A percentile compares a stretch with the other conserved stretches of the same genome.
phyloP scores from a whole-genome alignment of 92 coral and sea anemone genomes.

The Metridium senile region DNA sequence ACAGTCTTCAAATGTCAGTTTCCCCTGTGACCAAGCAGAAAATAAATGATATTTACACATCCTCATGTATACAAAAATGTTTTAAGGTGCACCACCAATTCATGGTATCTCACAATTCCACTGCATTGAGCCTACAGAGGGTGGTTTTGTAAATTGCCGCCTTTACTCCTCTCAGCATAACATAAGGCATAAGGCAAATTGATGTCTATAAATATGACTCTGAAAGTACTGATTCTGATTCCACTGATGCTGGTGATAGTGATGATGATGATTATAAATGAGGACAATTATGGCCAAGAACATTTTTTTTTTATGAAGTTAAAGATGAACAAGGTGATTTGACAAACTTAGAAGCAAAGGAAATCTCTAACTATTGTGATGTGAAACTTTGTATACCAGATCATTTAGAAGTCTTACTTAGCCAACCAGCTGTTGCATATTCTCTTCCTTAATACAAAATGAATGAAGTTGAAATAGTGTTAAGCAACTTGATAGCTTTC shows the following conservation, averaged over 20 bases:
- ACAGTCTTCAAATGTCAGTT: conserved; percentile 24
- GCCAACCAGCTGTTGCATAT: conserved; percentile 25
- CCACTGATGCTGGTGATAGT: conserved; percentile 7
- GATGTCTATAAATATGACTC: no score
- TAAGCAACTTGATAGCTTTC: background rate
- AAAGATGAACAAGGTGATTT: conserved; percentile 13
- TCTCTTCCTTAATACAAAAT: conserved; percentile 32
- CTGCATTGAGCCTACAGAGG: conserved; percentile 39
- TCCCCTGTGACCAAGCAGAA: conserved; percentile 13
- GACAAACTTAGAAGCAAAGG: conserved; percentile 3
- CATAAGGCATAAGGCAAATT: no score
- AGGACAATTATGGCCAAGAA: background rate
- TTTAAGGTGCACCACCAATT: conserved; percentile 37
- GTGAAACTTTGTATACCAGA: conserved; percentile 32
- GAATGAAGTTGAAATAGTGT: conserved; percentile 18
- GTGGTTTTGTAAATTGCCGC: conserved; percentile 28
- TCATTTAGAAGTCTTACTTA: conserved; percentile 19
- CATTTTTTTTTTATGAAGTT: background rate
- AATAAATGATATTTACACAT: conserved; percentile 12
- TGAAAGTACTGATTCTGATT: conserved; percentile 21
- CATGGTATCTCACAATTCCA: conserved; percentile 41
- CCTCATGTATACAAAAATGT: conserved; percentile 27
- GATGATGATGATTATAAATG: no score
- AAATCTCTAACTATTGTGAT: background rate
- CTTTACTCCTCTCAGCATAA: conserved; percentile 40